Base-by-base conservation (phyloP, 1,140 invertebrate species). In the Achroia grisella region DNA sequence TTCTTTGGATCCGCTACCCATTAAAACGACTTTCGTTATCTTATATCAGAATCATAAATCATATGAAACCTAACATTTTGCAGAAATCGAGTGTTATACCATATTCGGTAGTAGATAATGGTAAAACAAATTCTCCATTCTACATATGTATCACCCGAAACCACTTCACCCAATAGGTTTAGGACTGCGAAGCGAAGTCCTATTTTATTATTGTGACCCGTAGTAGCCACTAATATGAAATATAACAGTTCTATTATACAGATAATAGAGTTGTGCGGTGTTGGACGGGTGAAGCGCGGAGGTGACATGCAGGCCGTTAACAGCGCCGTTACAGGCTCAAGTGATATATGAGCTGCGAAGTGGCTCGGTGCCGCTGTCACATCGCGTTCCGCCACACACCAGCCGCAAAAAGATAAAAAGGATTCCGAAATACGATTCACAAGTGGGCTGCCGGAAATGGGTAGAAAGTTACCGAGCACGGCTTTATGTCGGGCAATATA, bases 341-440 rank as follows among this genome's bases (percentile, higher is more conserved):
- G 73, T 83, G 77, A 83, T 81, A 81, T 79, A 83, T 76, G 79
- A 69, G 67, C 73, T 71, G 64, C 59, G 71, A 73, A 84, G 76
- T 80, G 76, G 72, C 71, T 80, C 58, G 57, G 65, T 71, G 72
- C 63, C 72, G 65, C 64, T 78, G 75, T 79, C 78, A 82, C 70
- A 71, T 75, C 64, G 67, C 63, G 59, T 66, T 68, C 63, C 63
- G 51, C 54, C 58, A 52, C 62, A 54, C 52, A 61, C 63, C 13
- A 54, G 59, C 49, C 52, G 66, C 63, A 79, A 81, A 78, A 77
- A 79, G 67, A 80, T 73, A 84, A 81, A 82, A 81, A 76, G 66
- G 69, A 78, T 71, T 63, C 65, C 66, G 66, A 79, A 81, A 81
- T 81, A 74, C 73, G 71, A 78, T 78, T 81, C 75, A 73, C 68